Evolutionary conservation across 2,113 vertebrate genomes (phyloP), one percentile per base, ranked within the genome.

Genomic region (Sardina pilchardus): DNA sequence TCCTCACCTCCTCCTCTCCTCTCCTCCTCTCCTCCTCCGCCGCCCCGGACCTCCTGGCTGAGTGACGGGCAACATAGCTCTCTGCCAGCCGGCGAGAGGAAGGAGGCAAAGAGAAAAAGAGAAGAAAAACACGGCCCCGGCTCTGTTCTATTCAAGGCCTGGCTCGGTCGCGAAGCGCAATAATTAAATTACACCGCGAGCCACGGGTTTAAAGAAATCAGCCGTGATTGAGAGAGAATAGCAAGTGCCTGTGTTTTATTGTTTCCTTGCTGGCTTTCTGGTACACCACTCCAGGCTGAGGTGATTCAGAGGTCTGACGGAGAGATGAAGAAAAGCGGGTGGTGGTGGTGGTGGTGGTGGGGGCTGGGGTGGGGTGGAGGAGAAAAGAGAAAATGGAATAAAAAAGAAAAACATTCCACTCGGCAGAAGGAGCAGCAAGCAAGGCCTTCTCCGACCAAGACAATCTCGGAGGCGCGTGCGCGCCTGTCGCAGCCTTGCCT

Each of bases 151-250:
- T 87, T 87, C 84, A 47, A 36, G 42, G 85, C 85, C 85, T 26
- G 82, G 56, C 44, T 88, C 88, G 84, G 87, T 86, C 86, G 86
- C 82, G 71, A 82, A 84, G 78, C 87, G 53, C 87, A 87, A 86
- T 88, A 88, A 91, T 91, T 91, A 89, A 90, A 88, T 90, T 84
- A 91, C 87, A 88, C 81, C 85, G 84, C 93, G 91, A 81, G 43
- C 45, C 82, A 94, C 94, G 86, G 91, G 95, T 92, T 92, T 92
- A 88, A 75, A 93, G 90, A 93, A 95, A 94, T 94, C 92, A 93
- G 90, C 90, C 94, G 95, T 92, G 94, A 95, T 94, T 94, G 94
- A 92, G 92, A 93, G 91, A 88, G 94, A 94, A 92, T 34, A 75
- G 67, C 67, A 36, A 71, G 26, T 75, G 67, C 67, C 67, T 16